These are phyloP conservation scores for Cryptocephalus moraei DNA, from an alignment of 2,888 invertebrate species.

Conservation along the genomic window DNA sequence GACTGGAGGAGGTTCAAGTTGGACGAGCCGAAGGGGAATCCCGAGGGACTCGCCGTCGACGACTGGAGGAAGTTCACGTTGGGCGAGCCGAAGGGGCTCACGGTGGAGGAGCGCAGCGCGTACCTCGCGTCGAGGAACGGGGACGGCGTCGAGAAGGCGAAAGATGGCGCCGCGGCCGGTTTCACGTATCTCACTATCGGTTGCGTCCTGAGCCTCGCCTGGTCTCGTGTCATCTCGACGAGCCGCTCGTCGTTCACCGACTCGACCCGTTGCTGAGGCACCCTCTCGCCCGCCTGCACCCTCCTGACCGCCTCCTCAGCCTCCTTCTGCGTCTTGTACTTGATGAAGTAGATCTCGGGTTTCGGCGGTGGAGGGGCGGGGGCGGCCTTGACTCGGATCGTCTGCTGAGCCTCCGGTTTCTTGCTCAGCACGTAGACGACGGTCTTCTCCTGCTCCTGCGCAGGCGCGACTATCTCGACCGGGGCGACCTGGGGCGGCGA, in stretches of 20 bases:
- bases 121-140: no score
- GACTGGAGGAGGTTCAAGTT: no score
- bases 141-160: no score
- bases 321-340: slow-evolving; percentile 63
- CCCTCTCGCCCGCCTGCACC: slow-evolving; percentile 12
- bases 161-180: neutral
- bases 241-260: slow-evolving; percentile 1
- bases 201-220: neutral
- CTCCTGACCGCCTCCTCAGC: slow-evolving; percentile 28
- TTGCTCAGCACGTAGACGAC: slow-evolving; percentile 34
- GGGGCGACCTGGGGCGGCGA: slow-evolving; percentile 20
- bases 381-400: slow-evolving; percentile 58
- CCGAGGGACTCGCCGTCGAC: no score
- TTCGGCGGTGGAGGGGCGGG: slow-evolving; percentile 73
- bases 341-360: slow-evolving; percentile 84
- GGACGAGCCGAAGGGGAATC: no score
- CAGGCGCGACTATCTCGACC: slow-evolving; percentile 15
- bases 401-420: slow-evolving; percentile 42
- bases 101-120: no score
- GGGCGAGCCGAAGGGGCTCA: neutral
- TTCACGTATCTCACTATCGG: slow-evolving; percentile 2
- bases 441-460: slow-evolving; percentile 28
- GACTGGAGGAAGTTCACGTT: neutral
- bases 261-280: slow-evolving; percentile 3
- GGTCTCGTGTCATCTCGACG: slow-evolving; percentile 9